Conservation (phyloP, 2,888 invertebrate species). For the Melanchra persicariae region DNA sequence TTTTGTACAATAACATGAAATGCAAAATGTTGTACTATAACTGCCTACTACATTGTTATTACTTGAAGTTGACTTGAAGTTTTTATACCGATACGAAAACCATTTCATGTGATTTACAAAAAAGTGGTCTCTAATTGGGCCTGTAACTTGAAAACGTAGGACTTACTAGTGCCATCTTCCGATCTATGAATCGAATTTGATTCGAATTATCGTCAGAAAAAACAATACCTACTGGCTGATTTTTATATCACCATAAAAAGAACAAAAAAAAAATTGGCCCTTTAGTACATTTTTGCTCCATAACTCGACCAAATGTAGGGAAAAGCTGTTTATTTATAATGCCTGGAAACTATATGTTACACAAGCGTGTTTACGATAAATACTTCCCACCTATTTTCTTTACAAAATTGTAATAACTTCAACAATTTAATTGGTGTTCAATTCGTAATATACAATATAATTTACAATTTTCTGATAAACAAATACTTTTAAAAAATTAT, state of each 20-base stretch:
- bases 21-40: slow-evolving; percentile 46
- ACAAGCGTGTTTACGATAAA: neutral
- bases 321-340: neutral
- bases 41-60: slow-evolving; percentile 10
- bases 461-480: slow-evolving; percentile 7
- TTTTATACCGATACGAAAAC: slow-evolving; percentile 43
- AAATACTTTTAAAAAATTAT: neutral
- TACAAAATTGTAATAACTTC: slow-evolving; percentile 3
- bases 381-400: neutral
- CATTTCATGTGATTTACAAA: slow-evolving; percentile 19
- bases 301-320: neutral
- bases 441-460: slow-evolving; percentile 26
- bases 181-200: slow-evolving; percentile 12
- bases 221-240: neutral
- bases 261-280: neutral
- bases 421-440: slow-evolving; percentile 25
- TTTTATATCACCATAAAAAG: neutral
- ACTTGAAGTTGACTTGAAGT: neutral
- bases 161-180: neutral
- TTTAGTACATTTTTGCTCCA: too few relatives aligned
- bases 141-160: slow-evolving; percentile 28
- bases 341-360: too few relatives aligned
- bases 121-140: slow-evolving; percentile 15
- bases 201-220: neutral
- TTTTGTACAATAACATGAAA: slow-evolving; percentile 44